Evolutionary conservation across 2,113 vertebrate species (phyloP), one percentile per base, ranked within the genome.

Genomic region (Todiramphus chloris): DNA sequence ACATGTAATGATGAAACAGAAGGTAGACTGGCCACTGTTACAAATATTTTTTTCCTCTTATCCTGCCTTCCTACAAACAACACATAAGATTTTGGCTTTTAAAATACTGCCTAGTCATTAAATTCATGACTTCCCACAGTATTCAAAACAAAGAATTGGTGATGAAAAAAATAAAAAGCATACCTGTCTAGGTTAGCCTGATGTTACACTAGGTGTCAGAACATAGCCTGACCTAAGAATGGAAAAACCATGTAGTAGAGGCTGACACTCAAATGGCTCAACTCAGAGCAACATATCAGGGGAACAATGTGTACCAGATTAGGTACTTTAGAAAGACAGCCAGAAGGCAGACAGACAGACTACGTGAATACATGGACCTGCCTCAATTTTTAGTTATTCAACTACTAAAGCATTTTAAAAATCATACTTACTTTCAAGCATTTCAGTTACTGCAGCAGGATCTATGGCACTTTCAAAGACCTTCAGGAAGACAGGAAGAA

Each of bases 361-460:
- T 19, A 25, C 15, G 13, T 72, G 68, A 66, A 63, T 37, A 82
- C 21, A 48, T 31, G 18, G 20, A 83, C 25, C 48, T 62, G 31
- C 31, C 67, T 70, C 9, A 8, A 67, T 35, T 50, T 91, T 75
- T 56, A 83, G 37, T 50, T 77, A 50, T 50, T 64, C 28, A 84
- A 17, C 20, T 31, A 51, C 31, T 84, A 30, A 53, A 75, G 44
- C 28, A 56, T 66, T 55, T 76, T 60, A 55, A 89, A 81, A 35
- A 75, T 59, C 83, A 41, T 79, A 97, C 97, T 81, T 97, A 99
- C 98, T 97, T 98, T 98, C 97, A 41, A 99, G 97, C 95, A 98
- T 96, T 27, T 98, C 97, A 78, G 94, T 97, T 33, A 99, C 97
- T 88, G 96, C 96, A 93, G 97, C 97, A 74, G 98, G 98, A 80